Evolutionary conservation across 2,888 invertebrate genomes (phyloP).

Genomic region (Nephrotoma appendiculata): DNA sequence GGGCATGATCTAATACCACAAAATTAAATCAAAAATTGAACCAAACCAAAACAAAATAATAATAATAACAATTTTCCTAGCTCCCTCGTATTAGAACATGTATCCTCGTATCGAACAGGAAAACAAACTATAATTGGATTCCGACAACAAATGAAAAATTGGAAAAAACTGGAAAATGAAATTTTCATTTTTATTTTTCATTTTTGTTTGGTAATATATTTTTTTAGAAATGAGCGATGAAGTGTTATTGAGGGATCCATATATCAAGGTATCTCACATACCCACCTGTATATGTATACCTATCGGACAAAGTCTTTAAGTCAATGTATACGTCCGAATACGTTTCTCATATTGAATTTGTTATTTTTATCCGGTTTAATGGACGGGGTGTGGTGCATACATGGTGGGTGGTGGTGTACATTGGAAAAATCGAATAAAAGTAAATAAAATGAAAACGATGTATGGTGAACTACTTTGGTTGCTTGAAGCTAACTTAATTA

Average conservation of each 20-base stretch:
- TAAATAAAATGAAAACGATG: not conserved
- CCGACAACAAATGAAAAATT: not conserved
- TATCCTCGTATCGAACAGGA: not conserved
- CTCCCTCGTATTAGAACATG: not conserved
- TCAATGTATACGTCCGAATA: not conserved
- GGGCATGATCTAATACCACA: not conserved
- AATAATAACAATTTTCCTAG: not conserved
- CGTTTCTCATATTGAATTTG: not conserved
- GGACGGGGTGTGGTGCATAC: not conserved
- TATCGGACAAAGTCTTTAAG: not conserved
- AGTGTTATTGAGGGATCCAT: not conserved
- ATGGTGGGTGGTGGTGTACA: not conserved
- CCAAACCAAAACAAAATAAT: not conserved
- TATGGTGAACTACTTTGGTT: not conserved
- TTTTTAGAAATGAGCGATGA: not conserved
- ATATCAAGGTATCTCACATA: not conserved
- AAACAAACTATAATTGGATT: not conserved
- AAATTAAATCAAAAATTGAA: not conserved
- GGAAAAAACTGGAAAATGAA: not conserved
- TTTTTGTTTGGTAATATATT: not conserved
- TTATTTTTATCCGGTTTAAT: not conserved
- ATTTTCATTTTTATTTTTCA: not conserved
- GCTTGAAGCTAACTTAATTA: not conserved
- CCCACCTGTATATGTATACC: no score
- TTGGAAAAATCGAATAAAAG: not conserved